Conservation (phyloP, 1,140 invertebrate species). For the Onthophagus taurus region DNA sequence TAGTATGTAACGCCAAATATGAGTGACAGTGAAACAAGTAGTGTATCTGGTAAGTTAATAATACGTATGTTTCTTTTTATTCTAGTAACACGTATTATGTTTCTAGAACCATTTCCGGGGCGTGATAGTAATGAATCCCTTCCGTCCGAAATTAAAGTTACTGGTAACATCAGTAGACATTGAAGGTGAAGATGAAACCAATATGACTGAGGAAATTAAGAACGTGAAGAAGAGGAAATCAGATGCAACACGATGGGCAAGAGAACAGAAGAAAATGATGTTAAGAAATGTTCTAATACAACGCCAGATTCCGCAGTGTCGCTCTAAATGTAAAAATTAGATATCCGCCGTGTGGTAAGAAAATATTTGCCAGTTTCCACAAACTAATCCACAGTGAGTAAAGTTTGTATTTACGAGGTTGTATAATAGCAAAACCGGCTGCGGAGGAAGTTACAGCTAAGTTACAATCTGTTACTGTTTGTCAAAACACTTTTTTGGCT, state of each 20-base stretch:
- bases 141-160: background rate
- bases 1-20: background rate
- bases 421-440: background rate
- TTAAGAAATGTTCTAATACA: background rate
- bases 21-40: background rate
- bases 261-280: background rate
- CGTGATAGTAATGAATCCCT: background rate
- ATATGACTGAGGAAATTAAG: background rate
- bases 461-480: slow-evolving; percentile 3
- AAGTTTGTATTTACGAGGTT: background rate
- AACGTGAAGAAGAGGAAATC: background rate
- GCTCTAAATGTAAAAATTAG: background rate
- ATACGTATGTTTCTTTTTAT: background rate
- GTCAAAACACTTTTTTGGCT: slow-evolving; percentile 7
- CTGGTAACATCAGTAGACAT: background rate
- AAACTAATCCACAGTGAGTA: background rate
- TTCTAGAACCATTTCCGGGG: background rate
- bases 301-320: background rate
- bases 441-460: background rate
- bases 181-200: background rate
- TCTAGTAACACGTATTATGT: background rate
- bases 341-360: background rate
- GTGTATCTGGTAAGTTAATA: background rate
- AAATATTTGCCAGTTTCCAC: background rate
- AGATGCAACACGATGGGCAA: background rate